Conservation (phyloP, 2,113 vertebrate genomes). For the Pseudorectes ferrugineus region DNA sequence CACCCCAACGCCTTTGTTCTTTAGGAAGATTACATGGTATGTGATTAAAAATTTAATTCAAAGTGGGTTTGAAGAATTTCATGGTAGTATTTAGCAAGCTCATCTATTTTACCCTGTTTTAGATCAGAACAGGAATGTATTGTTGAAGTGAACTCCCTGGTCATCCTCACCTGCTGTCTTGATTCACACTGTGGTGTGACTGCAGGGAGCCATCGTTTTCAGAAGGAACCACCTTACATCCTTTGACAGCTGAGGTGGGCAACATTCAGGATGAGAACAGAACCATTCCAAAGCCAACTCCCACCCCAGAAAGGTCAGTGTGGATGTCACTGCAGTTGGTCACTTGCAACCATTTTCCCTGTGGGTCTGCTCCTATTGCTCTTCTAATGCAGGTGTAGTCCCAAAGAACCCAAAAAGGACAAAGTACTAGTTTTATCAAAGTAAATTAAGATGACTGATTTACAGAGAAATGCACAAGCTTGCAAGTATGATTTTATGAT, state of each 20-base stretch:
- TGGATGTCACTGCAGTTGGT: not conserved
- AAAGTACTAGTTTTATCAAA: not conserved
- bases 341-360: not conserved
- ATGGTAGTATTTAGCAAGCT: not conserved
- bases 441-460: not conserved
- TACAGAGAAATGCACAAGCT: not conserved
- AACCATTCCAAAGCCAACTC: not conserved
- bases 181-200: not conserved
- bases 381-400: not conserved
- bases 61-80: not conserved
- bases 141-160: not conserved
- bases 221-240: not conserved
- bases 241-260: not conserved
- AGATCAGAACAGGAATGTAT: not conserved
- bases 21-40: not conserved
- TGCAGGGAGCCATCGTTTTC: rapidly evolving
- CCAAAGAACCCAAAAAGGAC: not conserved
- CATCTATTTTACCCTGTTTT: not conserved
- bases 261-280: not conserved
- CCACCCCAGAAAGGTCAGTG: not conserved
- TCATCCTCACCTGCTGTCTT: not conserved
- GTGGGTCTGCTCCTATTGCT: not conserved
- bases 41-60: not conserved
- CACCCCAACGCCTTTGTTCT: rapidly evolving
- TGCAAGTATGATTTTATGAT: not conserved